These are phyloP conservation scores for Burhinus bistriatus DNA, from an alignment of 2,113 vertebrate species.

Conservation along the genomic window DNA sequence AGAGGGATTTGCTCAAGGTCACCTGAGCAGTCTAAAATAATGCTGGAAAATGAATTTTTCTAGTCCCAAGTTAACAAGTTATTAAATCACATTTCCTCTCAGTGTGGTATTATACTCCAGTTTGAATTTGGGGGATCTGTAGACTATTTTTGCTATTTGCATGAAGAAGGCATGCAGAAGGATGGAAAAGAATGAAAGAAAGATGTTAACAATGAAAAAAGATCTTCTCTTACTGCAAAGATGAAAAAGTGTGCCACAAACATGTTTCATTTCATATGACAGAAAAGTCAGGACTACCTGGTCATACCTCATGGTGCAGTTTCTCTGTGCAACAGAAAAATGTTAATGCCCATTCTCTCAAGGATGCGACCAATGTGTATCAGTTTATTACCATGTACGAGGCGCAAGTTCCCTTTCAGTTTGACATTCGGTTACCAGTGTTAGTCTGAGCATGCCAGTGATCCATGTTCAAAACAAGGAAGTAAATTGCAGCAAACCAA, in stretches of 20 bases:
- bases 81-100: conserved; percentile 42
- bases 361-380: background rate
- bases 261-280: background rate
- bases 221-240: background rate
- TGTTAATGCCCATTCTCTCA: background rate
- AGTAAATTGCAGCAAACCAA: background rate
- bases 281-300: background rate
- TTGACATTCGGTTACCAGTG: background rate
- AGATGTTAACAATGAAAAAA: background rate
- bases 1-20: conserved; percentile 47
- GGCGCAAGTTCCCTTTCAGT: background rate
- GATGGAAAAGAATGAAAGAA: background rate
- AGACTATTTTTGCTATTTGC: background rate
- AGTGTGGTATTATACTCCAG: background rate
- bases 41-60: conserved; percentile 27
- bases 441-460: background rate
- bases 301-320: background rate
- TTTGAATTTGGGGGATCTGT: background rate
- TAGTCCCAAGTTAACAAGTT: conserved; percentile 52
- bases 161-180: background rate
- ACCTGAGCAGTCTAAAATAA: conserved; percentile 28
- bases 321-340: background rate
- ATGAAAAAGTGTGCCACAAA: background rate
- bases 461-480: background rate
- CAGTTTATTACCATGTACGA: background rate